Evolutionary conservation across 2,113 vertebrate genomes (phyloP), one percentile per base, ranked within the genome.

Genomic region (Antennarius striatus): DNA sequence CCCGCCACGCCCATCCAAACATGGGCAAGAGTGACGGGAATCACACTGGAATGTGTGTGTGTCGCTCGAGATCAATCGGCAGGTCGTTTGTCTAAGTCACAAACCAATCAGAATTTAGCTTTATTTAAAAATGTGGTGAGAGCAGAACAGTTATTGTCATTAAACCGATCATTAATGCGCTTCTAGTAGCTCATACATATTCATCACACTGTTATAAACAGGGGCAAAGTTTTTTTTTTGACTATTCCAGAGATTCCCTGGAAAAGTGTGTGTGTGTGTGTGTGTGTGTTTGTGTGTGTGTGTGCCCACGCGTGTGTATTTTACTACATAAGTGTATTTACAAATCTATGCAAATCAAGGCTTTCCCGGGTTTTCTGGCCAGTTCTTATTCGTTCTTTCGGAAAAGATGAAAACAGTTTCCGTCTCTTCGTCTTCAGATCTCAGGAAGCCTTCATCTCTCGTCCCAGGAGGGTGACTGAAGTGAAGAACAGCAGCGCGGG

Each of bases 41-140:
- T 64, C 59, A 46, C 5, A 32, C 49, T 15, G 63, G 81, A 85
- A 87, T 83, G 71, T 51, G 53, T 61, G 58, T 66, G 53, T 61
- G 58, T 66, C 73, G 7, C 28, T 73, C 50, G 61, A n/a, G 30
- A 12, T 14, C 29, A 52, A 7, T 28, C 12, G 10, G 11, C 50
- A 10, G 17, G 13, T 32, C 30, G 17, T 56, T 16, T 2, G 30
- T 59, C 52, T 61, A 40, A 40, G 22, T 22, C 22, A 22, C 22
- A 22, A 22, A 22, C 1, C 22, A 22, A 22, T 1, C 22, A 22
- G 22, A 22, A 22, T 22, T 22, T 1, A 22, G 22, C 22, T 22
- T 22, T 22, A 22, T 22, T 22, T 22, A 22, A 22, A 22, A 22
- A 22, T 22, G 22, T 22, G 22, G 22, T 22, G 22, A 22, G 22